Evolutionary conservation across 1,140 invertebrate species (phyloP), one percentile per base, ranked within the genome.

Genomic region (Euura saliciscinereae): DNA sequence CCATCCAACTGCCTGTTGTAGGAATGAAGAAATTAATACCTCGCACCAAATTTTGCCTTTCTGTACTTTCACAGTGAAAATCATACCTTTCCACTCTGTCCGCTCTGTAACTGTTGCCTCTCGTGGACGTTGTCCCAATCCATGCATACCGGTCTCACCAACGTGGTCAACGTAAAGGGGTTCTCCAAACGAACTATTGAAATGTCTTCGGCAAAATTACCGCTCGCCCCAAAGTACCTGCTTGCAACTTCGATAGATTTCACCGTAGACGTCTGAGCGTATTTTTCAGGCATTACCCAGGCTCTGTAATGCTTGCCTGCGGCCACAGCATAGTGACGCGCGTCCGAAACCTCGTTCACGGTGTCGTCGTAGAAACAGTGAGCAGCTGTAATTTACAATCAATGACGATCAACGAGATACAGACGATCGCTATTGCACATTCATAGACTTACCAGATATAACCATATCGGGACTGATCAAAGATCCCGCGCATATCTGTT

Each of bases 401-500:
- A 28, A 28, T 28, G 28, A 28, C 28, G 28, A 28, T 28, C 28
- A 28, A 28, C 28, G 28, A 28, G 28, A 28, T 28, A 28, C 28
- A 45, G n/a, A 7, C 28, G 8, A 66, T 28, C 44, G 70, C 68
- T 77, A 69, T 80, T 81, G 80, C 64, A 79, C 83, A 73, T 84
- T 76, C 46, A 81, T 72, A 64, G 81, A 74, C 71, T 76, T 75
- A 83, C 78, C 80, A 65, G 84, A 78, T 28, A 85, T 43, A 11
- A 85, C 76, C 45, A 84, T 59, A 43, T 79, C 84, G 45, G 76
- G 79, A 70, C 75, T 84, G 65, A 89, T 78, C 3, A 89, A 80
- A 3, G 89, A 85, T 0, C 89, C 89, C 0, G 87, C 89, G 68
- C 90, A 91, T 67, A 88, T 85, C 71, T 89, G 88, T 68, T 76